Base-by-base conservation (phyloP, 2,113 vertebrate genomes). In the Zosterops pallidus region DNA sequence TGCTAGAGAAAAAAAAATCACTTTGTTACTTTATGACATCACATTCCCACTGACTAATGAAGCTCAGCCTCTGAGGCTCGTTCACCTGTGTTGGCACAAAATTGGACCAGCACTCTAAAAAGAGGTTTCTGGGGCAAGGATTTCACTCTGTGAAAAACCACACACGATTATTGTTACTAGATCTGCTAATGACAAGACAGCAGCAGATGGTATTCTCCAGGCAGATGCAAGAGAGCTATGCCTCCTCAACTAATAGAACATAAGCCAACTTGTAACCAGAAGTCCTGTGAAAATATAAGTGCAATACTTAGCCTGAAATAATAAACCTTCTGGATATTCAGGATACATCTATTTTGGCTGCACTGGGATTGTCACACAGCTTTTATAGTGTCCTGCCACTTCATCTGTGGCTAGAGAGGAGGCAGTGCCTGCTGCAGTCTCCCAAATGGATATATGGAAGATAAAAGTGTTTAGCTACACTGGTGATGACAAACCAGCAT, bases 161-260 rank as follows among this genome's bases (percentile, higher is more conserved):
- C 57, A 37, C 67, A 28, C 1, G 14, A 31, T 33, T 81, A 55
- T 55, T 74, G 68, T 55, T 83, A 37, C 26, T 42, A 44, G 89
- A 52, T 50, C 90, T 86, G 83, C 71, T 93, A 90, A 92, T 46
- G 76, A 70, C 78, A 90, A 93, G 90, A 31, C 8, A 86, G 86
- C 47, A 95, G 95, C 94, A 96, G 95, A 93, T 94, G 90, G 95
- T 57, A 89, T 83, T 81, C 83, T 93, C 86, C 79, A 90, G 56
- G 83, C 89, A 95, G 86, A 92, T 89, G 76, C 83, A 78, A 83
- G 68, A 65, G 42, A 90, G 72, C 35, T 74, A 10, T 83, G 47
- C 56, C 60, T 95, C 64, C 72, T 90, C 72, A 86, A 79, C 67
- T 95, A 88, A 88, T 76, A 86, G 67, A 82, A 92, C 65, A 80